These are phyloP conservation scores for Saccostrea glomerata DNA, from an alignment of 1,140 invertebrate genomes.

Conservation along the genomic window DNA sequence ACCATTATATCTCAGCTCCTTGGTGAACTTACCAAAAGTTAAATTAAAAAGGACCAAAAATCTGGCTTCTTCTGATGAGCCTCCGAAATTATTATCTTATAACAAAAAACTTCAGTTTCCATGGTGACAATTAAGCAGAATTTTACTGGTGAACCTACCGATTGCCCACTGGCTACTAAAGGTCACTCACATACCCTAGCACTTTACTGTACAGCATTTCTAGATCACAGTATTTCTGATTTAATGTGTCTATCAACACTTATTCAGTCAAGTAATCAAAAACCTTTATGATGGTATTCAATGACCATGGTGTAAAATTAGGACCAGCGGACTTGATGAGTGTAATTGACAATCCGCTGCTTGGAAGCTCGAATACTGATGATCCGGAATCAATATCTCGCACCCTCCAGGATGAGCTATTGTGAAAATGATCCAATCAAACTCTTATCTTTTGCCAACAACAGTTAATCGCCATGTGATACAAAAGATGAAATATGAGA, in stretches of 20 bases:
- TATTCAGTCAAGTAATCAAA: neutral
- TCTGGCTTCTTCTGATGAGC: too few relatives aligned
- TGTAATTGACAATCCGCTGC: neutral
- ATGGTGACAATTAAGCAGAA: too few relatives aligned
- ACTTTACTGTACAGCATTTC: too few relatives aligned
- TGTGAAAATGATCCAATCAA: constrained; percentile 31
- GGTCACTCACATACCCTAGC: too few relatives aligned
- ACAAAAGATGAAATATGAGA: constrained; percentile 18
- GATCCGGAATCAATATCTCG: neutral
- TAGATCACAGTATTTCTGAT: neutral
- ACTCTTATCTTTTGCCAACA: neutral
- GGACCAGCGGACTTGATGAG: neutral
- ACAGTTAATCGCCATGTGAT: constrained; percentile 8
- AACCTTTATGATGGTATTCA: neutral
- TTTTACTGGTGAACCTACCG: too few relatives aligned
- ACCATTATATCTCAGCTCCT: too few relatives aligned
- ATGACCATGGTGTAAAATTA: neutral
- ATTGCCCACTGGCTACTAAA: too few relatives aligned
- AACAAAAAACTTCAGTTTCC: too few relatives aligned
- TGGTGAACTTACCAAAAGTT: too few relatives aligned
- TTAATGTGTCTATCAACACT: neutral
- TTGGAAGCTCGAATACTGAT: neutral
- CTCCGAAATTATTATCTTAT: too few relatives aligned
- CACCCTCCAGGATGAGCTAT: constrained; percentile 14
- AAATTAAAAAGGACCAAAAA: too few relatives aligned